Evolutionary conservation across 2,113 vertebrate genomes (phyloP).

Genomic region (Macheiramphus alcinus): DNA sequence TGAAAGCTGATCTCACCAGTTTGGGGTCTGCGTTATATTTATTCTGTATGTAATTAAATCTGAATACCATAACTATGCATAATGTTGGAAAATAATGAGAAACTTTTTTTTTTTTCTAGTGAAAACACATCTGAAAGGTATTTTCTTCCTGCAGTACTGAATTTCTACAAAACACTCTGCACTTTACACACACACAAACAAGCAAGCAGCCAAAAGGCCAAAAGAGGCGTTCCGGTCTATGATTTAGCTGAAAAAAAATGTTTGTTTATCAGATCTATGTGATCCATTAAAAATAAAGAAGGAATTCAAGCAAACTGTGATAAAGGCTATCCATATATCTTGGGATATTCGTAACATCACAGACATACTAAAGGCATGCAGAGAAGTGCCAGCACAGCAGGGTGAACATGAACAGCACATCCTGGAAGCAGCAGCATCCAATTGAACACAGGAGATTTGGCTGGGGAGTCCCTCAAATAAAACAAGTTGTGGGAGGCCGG

Average conservation of each 20-base stretch:
- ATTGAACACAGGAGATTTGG: constrained; percentile 1
- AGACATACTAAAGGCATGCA: not conserved
- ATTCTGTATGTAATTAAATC: constrained; percentile 64
- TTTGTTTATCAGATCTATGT: not conserved
- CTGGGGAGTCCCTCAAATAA: not conserved
- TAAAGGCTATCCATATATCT: not conserved
- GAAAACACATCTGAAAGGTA: constrained; percentile 20
- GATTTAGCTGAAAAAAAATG: not conserved
- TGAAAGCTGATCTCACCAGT: constrained; percentile 68
- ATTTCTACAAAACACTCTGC: not conserved
- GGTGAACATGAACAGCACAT: constrained; percentile 3
- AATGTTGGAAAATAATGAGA: constrained; percentile 48
- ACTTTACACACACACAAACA: not conserved
- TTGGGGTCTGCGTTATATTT: constrained; percentile 46
- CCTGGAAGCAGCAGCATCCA: constrained; percentile 39
- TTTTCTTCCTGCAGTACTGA: not conserved
- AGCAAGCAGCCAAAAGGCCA: not conserved
- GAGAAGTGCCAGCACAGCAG: constrained; percentile 33
- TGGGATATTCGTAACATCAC: not conserved
- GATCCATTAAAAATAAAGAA: constrained; percentile 10
- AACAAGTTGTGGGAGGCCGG: not conserved
- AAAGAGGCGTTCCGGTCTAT: not conserved
- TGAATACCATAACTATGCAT: constrained; percentile 55
- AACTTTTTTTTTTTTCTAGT: not conserved
- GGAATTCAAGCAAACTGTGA: not conserved